Percentiles rank a stretch among this genome's conserved stretches.
phyloP scores from a whole-genome alignment of 2,797 vertebrate species.

The Sylvilagus floridanus region DNA sequence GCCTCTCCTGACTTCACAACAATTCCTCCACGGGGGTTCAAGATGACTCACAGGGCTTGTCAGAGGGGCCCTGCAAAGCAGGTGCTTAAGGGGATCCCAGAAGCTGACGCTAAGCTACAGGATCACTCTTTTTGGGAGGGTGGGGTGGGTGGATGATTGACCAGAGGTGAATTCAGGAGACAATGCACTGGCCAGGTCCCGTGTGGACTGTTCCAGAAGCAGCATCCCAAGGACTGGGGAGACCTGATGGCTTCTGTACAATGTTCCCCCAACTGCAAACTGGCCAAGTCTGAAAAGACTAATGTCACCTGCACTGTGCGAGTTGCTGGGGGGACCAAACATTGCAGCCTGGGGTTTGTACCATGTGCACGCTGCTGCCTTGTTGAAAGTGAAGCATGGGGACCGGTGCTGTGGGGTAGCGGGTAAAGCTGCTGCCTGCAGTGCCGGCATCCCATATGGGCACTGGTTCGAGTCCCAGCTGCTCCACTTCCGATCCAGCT shows the following conservation, averaged over 20 bases:
- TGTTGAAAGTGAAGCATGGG: rapidly evolving
- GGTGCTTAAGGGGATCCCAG: not conserved
- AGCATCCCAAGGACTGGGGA: rapidly evolving
- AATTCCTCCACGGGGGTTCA: slow-evolving; percentile 18
- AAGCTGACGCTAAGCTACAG: not conserved
- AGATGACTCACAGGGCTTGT: slow-evolving; percentile 62
- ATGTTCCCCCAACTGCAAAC: not conserved
- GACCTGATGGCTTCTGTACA: rapidly evolving
- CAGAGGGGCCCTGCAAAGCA: not conserved
- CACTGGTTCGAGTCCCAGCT: too few relatives aligned
- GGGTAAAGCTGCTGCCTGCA: too few relatives aligned
- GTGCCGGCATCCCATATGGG: too few relatives aligned
- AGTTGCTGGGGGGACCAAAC: not conserved
- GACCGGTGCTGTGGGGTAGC: not conserved
- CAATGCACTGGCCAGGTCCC: rapidly evolving
- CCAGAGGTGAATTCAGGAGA: not conserved
- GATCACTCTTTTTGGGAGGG: not conserved
- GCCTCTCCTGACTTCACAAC: slow-evolving; percentile 34
- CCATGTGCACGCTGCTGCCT: not conserved
- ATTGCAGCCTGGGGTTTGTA: not conserved
- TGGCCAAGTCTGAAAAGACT: not conserved
- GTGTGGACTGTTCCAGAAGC: not conserved
- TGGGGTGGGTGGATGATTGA: not conserved
- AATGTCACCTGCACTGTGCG: rapidly evolving
- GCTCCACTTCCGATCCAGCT: too few relatives aligned